Evolutionary conservation across 2,113 vertebrate species (phyloP), one percentile per base, ranked within the genome.

Genomic region (Xiphias gladius): DNA sequence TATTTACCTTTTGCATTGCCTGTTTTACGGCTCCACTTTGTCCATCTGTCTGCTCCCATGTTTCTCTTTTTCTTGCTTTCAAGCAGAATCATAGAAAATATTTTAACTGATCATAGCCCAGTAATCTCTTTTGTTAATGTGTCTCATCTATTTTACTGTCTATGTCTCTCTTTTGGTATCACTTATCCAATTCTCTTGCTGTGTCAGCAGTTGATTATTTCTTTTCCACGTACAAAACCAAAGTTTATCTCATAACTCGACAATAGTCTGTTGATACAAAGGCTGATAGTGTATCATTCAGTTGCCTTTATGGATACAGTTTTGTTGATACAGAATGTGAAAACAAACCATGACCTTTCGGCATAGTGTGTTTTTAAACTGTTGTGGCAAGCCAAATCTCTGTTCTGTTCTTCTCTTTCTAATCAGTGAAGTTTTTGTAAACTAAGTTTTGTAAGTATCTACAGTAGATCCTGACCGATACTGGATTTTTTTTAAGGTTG

Each of bases 61-160:
- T 90, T 87, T 78, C 66, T 59, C 67, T 85, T 68, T 64, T 81
- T 73, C 28, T 78, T 14, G 13, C 78, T 89, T 85, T 88, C 68
- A 87, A 83, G 80, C 37, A 2, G 63, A 80, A 86, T 91, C 84
- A 84, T 26, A 88, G 84, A 26, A 67, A 90, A 82, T 80, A 55
- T 35, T 91, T 88, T 41, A 66, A 76, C 76, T 84, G 83, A 91
- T 93, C 86, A 90, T 7, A 87, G 88, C 69, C 68, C 76, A 57
- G 72, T 82, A 80, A 86, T 83, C 70, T 76, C 54, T 83, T 80
- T 35, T 72, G 72, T 88, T 87, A 80, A 83, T 86, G 62, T 69
- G 63, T 88, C 73, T 88, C 80, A 50, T 91, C 83, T 81, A 5
- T 41, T 64, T 75, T 66, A 2, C 67, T 9, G 58, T 70, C 73